Percentiles rank a stretch among this genome's conserved stretches.
Conservation (phyloP, 92 coral and sea anemone species). For the Porites rus region DNA sequence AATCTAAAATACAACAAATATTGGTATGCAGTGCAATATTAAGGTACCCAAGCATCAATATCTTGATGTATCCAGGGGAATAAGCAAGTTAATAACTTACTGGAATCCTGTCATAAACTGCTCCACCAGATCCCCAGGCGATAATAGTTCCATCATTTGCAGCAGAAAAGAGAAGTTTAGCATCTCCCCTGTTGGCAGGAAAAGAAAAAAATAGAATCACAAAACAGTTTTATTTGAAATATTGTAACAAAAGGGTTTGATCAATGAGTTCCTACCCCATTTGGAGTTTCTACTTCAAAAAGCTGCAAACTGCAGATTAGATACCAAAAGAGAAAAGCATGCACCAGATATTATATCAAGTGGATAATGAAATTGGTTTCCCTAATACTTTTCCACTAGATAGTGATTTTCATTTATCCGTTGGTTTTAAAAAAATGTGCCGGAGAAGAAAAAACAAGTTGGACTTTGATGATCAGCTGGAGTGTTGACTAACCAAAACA, state of each 20-base stretch:
- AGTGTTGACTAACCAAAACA: conserved; percentile 81
- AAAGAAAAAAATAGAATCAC: not conserved
- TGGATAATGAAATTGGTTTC: no score
- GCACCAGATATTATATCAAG: no score
- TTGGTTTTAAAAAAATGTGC: not conserved
- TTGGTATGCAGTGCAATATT: not conserved
- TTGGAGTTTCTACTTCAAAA: no score
- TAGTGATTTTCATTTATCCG: not conserved
- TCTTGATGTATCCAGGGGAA: no score
- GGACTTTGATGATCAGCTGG: not conserved
- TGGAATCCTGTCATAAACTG: conserved; percentile 88
- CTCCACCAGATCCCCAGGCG: conserved; percentile 99
- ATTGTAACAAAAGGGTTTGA: no score
- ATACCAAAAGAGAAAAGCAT: no score
- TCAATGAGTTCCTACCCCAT: no score
- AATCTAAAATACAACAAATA: conserved; percentile 36
- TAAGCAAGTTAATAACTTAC: conserved; percentile 44
- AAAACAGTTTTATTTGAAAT: no score
- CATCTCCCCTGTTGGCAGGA: conserved; percentile 78
- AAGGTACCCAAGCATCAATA: no score
- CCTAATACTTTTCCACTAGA: no score
- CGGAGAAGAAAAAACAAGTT: no score
- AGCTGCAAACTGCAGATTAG: no score
- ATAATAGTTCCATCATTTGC: conserved; percentile 94
- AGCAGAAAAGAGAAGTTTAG: conserved; percentile 90